phyloP scores from a whole-genome alignment of 2,113 vertebrate species.

The Chascanopsetta lugubris region DNA sequence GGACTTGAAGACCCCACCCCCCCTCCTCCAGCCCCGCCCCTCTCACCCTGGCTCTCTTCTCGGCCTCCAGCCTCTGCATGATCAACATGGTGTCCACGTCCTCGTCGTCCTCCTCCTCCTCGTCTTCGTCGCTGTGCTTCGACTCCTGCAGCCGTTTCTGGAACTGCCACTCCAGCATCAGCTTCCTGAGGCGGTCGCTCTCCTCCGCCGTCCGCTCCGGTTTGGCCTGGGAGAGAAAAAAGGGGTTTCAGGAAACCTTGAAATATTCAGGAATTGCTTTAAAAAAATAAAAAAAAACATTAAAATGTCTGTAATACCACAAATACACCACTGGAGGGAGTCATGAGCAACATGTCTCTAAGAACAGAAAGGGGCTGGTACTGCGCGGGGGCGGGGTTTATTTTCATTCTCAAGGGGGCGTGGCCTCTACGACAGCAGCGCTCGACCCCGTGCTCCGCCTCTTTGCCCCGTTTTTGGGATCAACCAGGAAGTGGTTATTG shows the following conservation, averaged over 20 bases:
- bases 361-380: too few species aligned
- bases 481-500: too few species aligned
- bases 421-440: too few species aligned
- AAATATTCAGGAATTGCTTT: too few species aligned
- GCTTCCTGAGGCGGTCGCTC: slow-evolving; percentile 92
- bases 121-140: slow-evolving; percentile 94
- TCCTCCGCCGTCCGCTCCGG: slow-evolving; percentile 91
- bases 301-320: too few species aligned
- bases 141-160: slow-evolving; percentile 97
- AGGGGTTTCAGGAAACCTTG: not conserved
- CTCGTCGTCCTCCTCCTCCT: slow-evolving; percentile 97
- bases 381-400: too few species aligned
- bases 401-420: too few species aligned
- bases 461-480: too few species aligned
- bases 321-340: too few species aligned
- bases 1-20: not conserved
- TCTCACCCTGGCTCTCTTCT: slow-evolving; percentile 97
- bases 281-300: too few species aligned
- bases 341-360: too few species aligned
- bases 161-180: slow-evolving; percentile 99
- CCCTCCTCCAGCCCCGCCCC: not conserved
- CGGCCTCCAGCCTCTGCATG: slow-evolving; percentile 96
- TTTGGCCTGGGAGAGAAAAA: slow-evolving; percentile 82
- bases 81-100: slow-evolving; percentile 95
- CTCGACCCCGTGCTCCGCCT: too few species aligned